A percentile compares a stretch with the other conserved stretches of the same genome.
Evolutionary conservation across 1,140 invertebrate genomes (phyloP).

Genomic region (Caenorhabditis remanei): DNA sequence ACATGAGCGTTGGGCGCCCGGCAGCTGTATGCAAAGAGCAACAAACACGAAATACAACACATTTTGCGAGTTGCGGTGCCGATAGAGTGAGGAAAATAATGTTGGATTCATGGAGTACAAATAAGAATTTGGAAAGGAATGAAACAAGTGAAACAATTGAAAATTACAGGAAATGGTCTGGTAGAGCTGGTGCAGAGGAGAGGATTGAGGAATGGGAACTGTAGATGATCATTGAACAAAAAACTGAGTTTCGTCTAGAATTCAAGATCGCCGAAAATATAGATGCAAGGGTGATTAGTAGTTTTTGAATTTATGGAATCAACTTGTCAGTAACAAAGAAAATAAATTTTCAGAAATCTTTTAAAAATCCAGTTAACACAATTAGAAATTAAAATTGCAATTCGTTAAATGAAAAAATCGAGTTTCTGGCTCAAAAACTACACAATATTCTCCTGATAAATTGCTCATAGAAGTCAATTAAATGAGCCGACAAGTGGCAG

Average conservation of each 20-base stretch:
- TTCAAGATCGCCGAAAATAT: no score
- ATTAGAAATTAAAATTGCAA: no score
- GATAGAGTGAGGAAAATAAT: not conserved
- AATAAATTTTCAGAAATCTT: no score
- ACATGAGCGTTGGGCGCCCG: constrained; percentile 35
- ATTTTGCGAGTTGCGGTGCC: constrained; percentile 24
- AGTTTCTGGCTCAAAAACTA: not conserved
- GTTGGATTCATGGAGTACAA: constrained; percentile 41
- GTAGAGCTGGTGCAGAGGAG: not conserved
- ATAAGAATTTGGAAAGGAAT: not conserved
- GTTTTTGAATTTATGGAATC: no score
- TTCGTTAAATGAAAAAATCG: no score
- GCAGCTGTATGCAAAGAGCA: constrained; percentile 47
- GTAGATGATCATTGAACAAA: not conserved
- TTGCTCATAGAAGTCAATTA: constrained; percentile 39
- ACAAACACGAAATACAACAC: constrained; percentile 51
- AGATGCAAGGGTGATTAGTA: no score
- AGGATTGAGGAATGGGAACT: not conserved
- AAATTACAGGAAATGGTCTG: constrained; percentile 12
- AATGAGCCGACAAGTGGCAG: constrained; percentile 34
- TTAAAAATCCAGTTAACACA: no score
- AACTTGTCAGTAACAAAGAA: no score
- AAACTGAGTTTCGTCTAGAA: not conserved
- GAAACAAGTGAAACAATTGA: constrained; percentile 32
- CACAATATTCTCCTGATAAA: not conserved